Percentiles rank a stretch among this genome's conserved stretches.
Conservation (phyloP, 2,888 invertebrate species). For the Lochmaea crataegi region DNA sequence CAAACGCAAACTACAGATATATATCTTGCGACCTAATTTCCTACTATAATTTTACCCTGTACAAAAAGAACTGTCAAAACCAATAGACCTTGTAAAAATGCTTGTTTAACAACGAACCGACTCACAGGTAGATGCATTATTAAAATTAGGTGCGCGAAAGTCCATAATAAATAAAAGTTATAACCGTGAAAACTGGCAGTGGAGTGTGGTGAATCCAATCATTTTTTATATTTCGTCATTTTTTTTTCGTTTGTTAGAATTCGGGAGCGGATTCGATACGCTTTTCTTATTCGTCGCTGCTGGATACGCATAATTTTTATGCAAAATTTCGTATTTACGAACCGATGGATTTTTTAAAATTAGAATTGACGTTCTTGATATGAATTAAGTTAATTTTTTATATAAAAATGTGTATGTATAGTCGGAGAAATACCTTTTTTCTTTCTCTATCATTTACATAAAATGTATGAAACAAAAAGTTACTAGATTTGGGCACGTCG, state of each 20-base stretch:
- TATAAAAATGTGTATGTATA: too few relatives aligned
- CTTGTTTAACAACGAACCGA: slow-evolving; percentile 33
- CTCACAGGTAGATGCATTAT: slow-evolving; percentile 45
- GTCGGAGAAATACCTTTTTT: too few relatives aligned
- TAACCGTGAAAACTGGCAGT: slow-evolving; percentile 56
- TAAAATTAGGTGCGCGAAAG: slow-evolving; percentile 54
- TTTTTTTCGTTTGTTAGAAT: slow-evolving; percentile 52
- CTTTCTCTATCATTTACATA: too few relatives aligned
- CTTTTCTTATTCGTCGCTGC: slow-evolving; percentile 7
- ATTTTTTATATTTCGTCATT: slow-evolving; percentile 47
- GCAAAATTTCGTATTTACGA: neutral
- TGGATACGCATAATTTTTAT: neutral
- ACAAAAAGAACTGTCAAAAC: neutral
- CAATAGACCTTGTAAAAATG: neutral
- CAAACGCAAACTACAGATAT: too few relatives aligned
- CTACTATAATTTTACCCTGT: neutral
- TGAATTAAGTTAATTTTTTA: neutral
- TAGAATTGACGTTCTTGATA: neutral
- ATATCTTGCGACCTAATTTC: too few relatives aligned
- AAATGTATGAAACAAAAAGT: too few relatives aligned
- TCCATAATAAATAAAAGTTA: slow-evolving; percentile 55
- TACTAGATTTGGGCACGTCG: too few relatives aligned
- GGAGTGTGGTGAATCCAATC: slow-evolving; percentile 55
- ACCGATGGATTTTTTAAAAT: neutral
- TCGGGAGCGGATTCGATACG: slow-evolving; percentile 43